Evolutionary conservation across 2,797 vertebrate genomes (phyloP), one percentile per base, ranked within the genome.

Genomic region (Neosilurus hyrtlii): DNA sequence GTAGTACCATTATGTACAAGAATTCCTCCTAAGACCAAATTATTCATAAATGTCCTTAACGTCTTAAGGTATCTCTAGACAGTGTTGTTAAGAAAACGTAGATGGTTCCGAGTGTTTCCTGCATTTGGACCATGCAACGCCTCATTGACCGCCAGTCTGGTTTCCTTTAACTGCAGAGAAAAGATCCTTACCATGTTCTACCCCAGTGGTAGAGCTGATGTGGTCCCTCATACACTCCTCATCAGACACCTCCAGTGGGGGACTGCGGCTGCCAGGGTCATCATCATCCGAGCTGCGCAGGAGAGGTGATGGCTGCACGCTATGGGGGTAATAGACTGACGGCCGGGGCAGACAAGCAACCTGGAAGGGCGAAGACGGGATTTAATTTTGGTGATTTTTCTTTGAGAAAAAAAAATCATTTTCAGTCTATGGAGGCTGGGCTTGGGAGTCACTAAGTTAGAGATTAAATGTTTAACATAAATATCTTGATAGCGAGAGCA

Each of bases 241-340:
- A 22, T 99, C 98, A n/a, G 98, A 99, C 62, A 99, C 97, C 89
- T 99, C 97, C 87, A 99, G 79, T 0, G 97, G 96, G 0, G 97
- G 96, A 75, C 97, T 99, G 79, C 95, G 94, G 84, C 93, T 94
- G 84, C 95, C 95, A 0, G 95, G 95, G 63, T 99, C 97, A 79
- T 98, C 98, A 51, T 99, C 98, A 2, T 99, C 97, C 0, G 98
- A 97, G 90, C 97, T 98, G 87, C 94, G 96, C 87, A 96, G 95
- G 0, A 89, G 91, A 15, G 95, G 93, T 85, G 97, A 93, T 1
- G 93, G 88, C 76, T 96, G 97, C 0, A 88, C 59, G 2, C 75
- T 87, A 81, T 85, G 86, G 18, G 91, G 90, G 84, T 94, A 89
- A 80, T 95, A 94, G 83, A 95, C 89, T 54, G 95, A 73, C 77